These are phyloP conservation scores for Stegophylla sp. DNA, from an alignment of 2,888 invertebrate species.

Conservation along the genomic window DNA sequence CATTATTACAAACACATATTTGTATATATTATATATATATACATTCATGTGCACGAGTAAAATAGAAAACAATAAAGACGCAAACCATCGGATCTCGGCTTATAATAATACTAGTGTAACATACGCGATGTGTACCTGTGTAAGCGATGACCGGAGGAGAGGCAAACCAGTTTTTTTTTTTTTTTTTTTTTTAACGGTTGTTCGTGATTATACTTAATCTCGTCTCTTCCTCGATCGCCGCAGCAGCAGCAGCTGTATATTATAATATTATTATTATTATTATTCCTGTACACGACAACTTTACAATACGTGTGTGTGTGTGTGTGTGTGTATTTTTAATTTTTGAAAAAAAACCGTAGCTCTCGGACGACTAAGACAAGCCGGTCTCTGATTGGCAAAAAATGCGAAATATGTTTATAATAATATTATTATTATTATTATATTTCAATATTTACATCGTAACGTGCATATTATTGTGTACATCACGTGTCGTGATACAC, in stretches of 20 bases:
- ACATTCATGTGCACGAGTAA: not conserved
- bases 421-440: no score
- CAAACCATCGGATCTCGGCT: no score
- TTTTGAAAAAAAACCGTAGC: conserved; percentile 14
- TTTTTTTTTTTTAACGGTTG: conserved; percentile 55
- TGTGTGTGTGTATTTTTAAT: conserved; percentile 30
- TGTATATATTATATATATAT: no score
- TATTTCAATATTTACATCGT: no score
- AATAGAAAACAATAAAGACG: conserved; percentile 56
- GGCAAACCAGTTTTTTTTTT: conserved; percentile 56
- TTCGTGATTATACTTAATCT: conserved; percentile 55
- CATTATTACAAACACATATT: not conserved
- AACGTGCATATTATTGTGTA: not conserved
- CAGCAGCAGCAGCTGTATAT: not conserved
- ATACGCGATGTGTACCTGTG: no score
- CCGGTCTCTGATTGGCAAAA: conserved; percentile 10
- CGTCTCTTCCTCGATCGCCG: conserved; percentile 30
- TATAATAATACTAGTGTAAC: conserved; percentile 35
- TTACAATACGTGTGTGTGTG: no score
- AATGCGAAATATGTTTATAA: conserved; percentile 20
- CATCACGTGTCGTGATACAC: not conserved
- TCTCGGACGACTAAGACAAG: not conserved
- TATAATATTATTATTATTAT: no score
- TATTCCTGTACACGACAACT: no score
- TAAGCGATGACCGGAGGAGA: conserved; percentile 51